These are phyloP conservation scores for Eupeodes luniger DNA, from an alignment of 2,888 invertebrate genomes.

Conservation along the genomic window DNA sequence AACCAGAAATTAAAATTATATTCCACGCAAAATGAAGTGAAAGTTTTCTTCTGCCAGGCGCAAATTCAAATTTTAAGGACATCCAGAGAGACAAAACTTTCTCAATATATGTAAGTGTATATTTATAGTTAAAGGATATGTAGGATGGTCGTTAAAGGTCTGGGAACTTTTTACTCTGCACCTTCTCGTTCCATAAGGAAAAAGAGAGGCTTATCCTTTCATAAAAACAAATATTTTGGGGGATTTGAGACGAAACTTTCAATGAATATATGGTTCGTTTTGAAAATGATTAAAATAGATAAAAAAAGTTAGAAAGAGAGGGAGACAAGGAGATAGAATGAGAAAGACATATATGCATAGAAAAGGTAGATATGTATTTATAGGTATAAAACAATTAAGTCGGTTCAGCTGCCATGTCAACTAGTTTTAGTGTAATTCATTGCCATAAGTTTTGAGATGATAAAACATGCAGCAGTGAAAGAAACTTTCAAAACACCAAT, in stretches of 20 bases:
- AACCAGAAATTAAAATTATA: slow-evolving; percentile 59
- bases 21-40: slow-evolving; percentile 65
- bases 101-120: no score
- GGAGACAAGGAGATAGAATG: not conserved
- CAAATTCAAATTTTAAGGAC: slow-evolving; percentile 58
- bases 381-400: slow-evolving; percentile 59
- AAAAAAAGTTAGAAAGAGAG: not conserved
- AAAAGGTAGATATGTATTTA: no score
- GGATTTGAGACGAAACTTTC: slow-evolving; percentile 29
- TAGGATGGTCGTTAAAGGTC: not conserved
- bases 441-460: slow-evolving; percentile 37
- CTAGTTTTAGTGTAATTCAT: slow-evolving; percentile 51
- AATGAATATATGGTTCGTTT: not conserved
- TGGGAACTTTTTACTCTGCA: not conserved
- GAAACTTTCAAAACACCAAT: not conserved
- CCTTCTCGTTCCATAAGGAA: not conserved
- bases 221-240: slow-evolving; percentile 62
- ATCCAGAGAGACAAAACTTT: slow-evolving; percentile 30
- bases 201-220: slow-evolving; percentile 45
- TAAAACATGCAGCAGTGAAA: slow-evolving; percentile 18
- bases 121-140: no score
- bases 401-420: slow-evolving; percentile 61
- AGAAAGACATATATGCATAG: not conserved
- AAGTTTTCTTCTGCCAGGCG: slow-evolving; percentile 48
- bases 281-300: no score